These are phyloP conservation scores for Brachypterus glaber DNA, from an alignment of 2,888 invertebrate genomes.

Conservation along the genomic window DNA sequence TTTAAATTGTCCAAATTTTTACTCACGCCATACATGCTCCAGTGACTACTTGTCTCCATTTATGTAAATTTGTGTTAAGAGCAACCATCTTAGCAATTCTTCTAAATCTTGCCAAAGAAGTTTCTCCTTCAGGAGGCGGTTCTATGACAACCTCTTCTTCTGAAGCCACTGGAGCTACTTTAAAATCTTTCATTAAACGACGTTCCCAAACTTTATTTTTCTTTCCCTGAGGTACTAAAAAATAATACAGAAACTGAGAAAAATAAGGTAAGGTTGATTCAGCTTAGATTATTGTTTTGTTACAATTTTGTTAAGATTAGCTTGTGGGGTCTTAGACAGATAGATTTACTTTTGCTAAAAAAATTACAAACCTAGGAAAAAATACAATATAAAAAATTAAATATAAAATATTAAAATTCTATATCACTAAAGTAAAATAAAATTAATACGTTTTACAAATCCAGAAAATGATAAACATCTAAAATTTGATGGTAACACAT, in stretches of 20 bases:
- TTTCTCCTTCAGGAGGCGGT: constrained; percentile 46
- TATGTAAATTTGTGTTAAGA: constrained; percentile 57
- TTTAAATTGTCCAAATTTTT: constrained; percentile 8
- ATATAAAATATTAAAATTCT: too few species aligned
- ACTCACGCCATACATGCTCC: constrained; percentile 49
- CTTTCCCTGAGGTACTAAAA: constrained; percentile 60
- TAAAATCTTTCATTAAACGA: constrained; percentile 81
- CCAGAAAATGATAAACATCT: too few species aligned
- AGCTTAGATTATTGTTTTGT: too few species aligned
- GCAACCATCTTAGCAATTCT: constrained; percentile 67
- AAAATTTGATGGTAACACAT: too few species aligned
- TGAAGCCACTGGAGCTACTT: constrained; percentile 63
- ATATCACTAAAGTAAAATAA: too few species aligned
- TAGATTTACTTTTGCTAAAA: too few species aligned
- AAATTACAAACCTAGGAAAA: too few species aligned
- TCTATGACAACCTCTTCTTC: constrained; percentile 47
- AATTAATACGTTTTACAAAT: too few species aligned
- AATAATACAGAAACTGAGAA: constrained; percentile 7
- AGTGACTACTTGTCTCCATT: constrained; percentile 64
- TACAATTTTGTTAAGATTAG: too few species aligned
- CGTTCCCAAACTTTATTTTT: constrained; percentile 79
- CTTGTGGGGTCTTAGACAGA: too few species aligned
- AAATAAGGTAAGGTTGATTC: too few species aligned
- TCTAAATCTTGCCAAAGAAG: constrained; percentile 56
- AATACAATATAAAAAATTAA: too few species aligned